phyloP scores from a whole-genome alignment of 2,113 vertebrate genomes.

The Zosterops hypoxanthus region DNA sequence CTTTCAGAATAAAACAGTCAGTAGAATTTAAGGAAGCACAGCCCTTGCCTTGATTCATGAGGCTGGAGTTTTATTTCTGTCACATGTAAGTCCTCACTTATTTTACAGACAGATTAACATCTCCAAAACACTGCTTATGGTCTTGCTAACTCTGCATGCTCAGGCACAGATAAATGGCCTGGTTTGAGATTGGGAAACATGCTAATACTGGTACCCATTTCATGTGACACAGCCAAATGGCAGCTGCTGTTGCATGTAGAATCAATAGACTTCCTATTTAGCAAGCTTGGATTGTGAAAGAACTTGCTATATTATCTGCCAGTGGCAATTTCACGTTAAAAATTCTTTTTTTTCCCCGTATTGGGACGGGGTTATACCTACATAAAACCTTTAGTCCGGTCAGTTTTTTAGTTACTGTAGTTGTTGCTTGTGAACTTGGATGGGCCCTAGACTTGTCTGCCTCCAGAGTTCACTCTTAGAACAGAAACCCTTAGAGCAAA shows the following conservation, averaged over 20 bases:
- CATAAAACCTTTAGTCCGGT: background rate
- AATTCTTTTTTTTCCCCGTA: rapidly evolving
- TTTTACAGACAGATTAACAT: background rate
- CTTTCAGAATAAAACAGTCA: background rate
- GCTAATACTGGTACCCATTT: background rate
- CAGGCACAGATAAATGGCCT: background rate
- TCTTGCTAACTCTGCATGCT: background rate
- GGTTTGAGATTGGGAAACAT: background rate
- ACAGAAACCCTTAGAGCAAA: background rate
- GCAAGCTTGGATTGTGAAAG: background rate
- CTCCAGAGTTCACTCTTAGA: background rate
- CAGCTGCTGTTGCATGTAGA: background rate
- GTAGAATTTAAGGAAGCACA: background rate
- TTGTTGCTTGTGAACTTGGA: background rate
- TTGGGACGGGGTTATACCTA: background rate
- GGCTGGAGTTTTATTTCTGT: background rate
- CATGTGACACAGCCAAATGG: background rate
- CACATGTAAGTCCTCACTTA: background rate
- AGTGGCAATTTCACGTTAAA: background rate
- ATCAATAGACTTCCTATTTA: background rate
- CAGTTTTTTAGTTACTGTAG: background rate
- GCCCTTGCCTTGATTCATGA: background rate
- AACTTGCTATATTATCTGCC: background rate
- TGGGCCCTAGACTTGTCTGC: background rate
- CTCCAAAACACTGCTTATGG: background rate